phyloP scores from a whole-genome alignment of 2,797 vertebrate species.

The Hypotaenidia okinawae region DNA sequence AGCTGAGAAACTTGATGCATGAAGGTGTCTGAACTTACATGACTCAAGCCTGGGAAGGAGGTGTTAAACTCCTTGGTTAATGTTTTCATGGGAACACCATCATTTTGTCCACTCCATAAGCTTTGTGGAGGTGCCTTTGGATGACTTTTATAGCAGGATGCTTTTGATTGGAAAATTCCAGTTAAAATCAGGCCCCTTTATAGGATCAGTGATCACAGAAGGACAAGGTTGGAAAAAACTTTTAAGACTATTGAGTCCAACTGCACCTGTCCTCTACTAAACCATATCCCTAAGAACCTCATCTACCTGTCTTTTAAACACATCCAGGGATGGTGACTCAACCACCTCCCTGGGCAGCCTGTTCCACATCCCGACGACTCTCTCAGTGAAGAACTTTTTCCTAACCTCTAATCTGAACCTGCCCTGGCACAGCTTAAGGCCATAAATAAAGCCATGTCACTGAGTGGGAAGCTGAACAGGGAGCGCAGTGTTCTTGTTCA shows the following conservation, averaged over 20 bases:
- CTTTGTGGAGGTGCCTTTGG: neutral
- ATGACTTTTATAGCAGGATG: neutral
- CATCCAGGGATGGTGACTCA: too few species aligned
- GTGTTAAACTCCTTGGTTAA: neutral
- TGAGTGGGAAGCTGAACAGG: too few species aligned
- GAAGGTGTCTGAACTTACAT: neutral
- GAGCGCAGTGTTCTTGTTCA: neutral
- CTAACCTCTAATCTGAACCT: too few species aligned
- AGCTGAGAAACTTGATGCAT: rapidly evolving
- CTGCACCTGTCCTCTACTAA: too few species aligned
- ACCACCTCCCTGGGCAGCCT: too few species aligned
- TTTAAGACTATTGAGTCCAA: too few species aligned
- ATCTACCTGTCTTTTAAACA: too few species aligned
- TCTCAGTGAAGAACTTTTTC: too few species aligned
- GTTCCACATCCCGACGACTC: too few species aligned
- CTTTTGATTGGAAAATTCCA: neutral
- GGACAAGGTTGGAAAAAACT: too few species aligned
- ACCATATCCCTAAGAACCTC: too few species aligned
- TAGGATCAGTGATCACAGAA: neutral
- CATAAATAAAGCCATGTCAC: neutral
- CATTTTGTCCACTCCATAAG: neutral
- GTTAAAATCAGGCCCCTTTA: neutral
- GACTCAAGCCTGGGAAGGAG: neutral
- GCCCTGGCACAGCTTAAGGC: too few species aligned
- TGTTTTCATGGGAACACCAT: neutral